Percentiles rank a stretch among this genome's conserved stretches.
These are phyloP conservation scores for Heliconius cydno DNA, from an alignment of 2,888 invertebrate species.

Conservation along the genomic window DNA sequence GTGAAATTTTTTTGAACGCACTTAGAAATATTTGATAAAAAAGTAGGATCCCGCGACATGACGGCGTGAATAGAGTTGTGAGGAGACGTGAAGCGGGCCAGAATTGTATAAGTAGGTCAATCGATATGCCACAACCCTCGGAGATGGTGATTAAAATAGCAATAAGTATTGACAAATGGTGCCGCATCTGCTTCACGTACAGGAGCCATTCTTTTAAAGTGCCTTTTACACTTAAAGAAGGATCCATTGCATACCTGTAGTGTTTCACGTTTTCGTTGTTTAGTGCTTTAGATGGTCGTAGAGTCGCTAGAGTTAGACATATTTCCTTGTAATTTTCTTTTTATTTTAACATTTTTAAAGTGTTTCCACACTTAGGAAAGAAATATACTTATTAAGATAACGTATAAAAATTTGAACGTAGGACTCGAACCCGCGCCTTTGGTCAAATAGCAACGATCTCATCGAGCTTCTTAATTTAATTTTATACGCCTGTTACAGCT, in stretches of 20 bases:
- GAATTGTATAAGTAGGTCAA: constrained; percentile 65
- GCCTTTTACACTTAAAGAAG: not conserved
- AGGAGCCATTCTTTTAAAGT: constrained; percentile 7
- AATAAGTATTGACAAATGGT: constrained; percentile 36
- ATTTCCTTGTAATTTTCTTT: no score
- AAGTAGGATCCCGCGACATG: constrained; percentile 18
- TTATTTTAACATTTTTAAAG: no score
- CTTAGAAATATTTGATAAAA: not conserved
- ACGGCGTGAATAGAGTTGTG: constrained; percentile 28
- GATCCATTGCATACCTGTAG: not conserved
- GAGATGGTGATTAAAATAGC: constrained; percentile 43
- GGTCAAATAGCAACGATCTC: no score
- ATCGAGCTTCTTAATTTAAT: no score
- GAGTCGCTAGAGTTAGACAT: not conserved
- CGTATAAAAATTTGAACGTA: no score
- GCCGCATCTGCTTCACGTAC: constrained; percentile 21
- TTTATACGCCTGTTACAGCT: no score
- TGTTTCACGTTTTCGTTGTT: not conserved
- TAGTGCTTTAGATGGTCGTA: not conserved
- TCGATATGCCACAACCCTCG: constrained; percentile 62
- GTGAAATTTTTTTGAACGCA: not conserved
- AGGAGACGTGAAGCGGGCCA: constrained; percentile 27
- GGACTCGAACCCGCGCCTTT: no score
- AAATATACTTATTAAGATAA: no score
- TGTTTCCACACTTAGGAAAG: no score